Base-by-base conservation (phyloP, 1,140 invertebrate genomes). In the Ladona fulva region DNA sequence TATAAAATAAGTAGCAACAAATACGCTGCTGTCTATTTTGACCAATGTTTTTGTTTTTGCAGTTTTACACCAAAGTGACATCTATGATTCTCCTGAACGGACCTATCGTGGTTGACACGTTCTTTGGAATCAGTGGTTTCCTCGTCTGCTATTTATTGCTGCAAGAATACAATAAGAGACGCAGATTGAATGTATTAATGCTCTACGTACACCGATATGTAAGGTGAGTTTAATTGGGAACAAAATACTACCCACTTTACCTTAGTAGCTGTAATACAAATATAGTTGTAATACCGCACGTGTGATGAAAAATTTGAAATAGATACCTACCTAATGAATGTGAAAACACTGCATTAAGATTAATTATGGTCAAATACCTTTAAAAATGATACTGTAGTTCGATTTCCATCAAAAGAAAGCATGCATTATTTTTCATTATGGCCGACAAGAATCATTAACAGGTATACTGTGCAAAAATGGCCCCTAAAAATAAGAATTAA, bases 81-180 rank as follows among this genome's bases (percentile, higher is more conserved):
- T 16, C 37, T 29, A 74, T 52, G 42, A 25, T 77, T 0, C 44
- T 79, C 0, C 79, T 83, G 8, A 87, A 87, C 80, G 86, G 83
- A 19, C 81, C 82, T 16, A 80, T 87, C 19, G 82, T 86, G 16
- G 86, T 87, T 16, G 86, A 87, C 80, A 83, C 85, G 1, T 87
- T 87, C 80, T 87, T 87, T 79, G 77, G 84, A 6, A 52, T 83
- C 29, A 81, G 80, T 76, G 83, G 83, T 14, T 79, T 82, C 25
- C 80, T 83, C 12, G 80, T 81, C 3, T 80, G 81, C 24, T 79
- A 81, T 76, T 78, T 79, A 11, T 78, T 83, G 12, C 78, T 81
- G 0, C 79, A 80, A 80, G 79, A 80, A 59, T 77, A 82, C 0
- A 80, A 81, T 14, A 80, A 80, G 74, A 78, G 76, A n/a, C 80